These are phyloP conservation scores for Drosophila varians DNA, from an alignment of 1,140 invertebrate species.

Conservation along the genomic window DNA sequence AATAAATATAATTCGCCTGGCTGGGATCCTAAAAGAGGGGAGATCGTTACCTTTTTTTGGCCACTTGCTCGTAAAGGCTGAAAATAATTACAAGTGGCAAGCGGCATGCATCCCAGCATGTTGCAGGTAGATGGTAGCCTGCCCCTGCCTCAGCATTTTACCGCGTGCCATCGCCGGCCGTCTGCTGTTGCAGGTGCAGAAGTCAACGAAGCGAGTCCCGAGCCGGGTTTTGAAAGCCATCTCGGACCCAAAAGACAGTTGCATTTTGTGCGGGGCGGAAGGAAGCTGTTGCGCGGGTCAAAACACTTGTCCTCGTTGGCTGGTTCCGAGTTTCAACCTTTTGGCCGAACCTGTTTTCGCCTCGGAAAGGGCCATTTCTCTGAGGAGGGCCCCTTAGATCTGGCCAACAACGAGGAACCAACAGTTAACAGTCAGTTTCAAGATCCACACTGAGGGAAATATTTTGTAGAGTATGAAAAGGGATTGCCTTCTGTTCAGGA, in stretches of 20 bases:
- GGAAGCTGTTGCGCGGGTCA: conserved; percentile 72
- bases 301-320: conserved; percentile 56
- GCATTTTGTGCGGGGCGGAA: conserved; percentile 38
- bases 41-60: conserved; percentile 29
- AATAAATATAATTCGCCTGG: conserved; percentile 15
- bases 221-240: conserved; percentile 19
- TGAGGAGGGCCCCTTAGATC: conserved; percentile 15
- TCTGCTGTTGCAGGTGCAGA: conserved; percentile 63
- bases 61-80: conserved; percentile 28
- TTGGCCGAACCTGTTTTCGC: conserved; percentile 56
- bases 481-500: no score
- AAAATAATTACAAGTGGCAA: conserved; percentile 50
- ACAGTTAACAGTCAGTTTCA: conserved; percentile 31
- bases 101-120: conserved; percentile 36
- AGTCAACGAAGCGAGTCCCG: conserved; percentile 53
- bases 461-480: not conserved
- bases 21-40: conserved; percentile 17
- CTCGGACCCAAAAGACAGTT: conserved; percentile 20
- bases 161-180: conserved; percentile 62
- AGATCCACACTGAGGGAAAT: conserved; percentile 3
- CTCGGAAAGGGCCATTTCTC: not conserved
- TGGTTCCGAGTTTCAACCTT: conserved; percentile 38
- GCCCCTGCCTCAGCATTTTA: conserved; percentile 11
- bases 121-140: conserved; percentile 28
- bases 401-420: not conserved